Evolutionary conservation across 2,797 vertebrate genomes (phyloP).

Genomic region (Microcaecilia unicolor): DNA sequence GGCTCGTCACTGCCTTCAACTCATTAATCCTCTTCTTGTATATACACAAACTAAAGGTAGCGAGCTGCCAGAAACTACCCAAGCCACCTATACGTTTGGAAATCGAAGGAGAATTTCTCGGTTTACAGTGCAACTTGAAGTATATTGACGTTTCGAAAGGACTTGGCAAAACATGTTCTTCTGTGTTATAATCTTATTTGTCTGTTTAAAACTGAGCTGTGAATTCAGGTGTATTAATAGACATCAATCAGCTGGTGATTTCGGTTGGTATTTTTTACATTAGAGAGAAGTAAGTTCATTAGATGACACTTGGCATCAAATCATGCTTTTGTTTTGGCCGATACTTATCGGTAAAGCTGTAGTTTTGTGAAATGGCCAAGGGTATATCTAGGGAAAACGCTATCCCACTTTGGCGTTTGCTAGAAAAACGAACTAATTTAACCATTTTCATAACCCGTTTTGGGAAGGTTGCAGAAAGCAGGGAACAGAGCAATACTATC

Average conservation of each 20-base stretch:
- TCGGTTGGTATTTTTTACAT: slow-evolving; percentile 2
- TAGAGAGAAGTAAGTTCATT: slow-evolving; percentile 13
- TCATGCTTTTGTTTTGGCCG: slow-evolving; percentile 5
- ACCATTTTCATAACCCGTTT: slow-evolving; percentile 13
- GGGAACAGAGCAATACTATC: too few relatives aligned
- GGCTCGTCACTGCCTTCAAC: slow-evolving; percentile 80
- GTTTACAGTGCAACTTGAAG: slow-evolving; percentile 25
- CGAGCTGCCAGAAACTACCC: slow-evolving; percentile 45
- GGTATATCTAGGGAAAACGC: neutral
- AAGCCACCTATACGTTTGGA: slow-evolving; percentile 46
- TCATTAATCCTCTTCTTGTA: slow-evolving; percentile 77
- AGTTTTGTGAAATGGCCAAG: neutral
- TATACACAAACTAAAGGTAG: slow-evolving; percentile 57
- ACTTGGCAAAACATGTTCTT: slow-evolving; percentile 20
- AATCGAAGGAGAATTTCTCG: slow-evolving; percentile 31
- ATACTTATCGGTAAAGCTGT: slow-evolving; percentile 17
- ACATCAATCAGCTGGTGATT: slow-evolving; percentile 16
- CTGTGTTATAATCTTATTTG: slow-evolving; percentile 12
- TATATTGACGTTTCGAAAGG: slow-evolving; percentile 29
- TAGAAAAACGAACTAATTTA: slow-evolving; percentile 18
- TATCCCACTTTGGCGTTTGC: slow-evolving; percentile 9
- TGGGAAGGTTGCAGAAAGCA: too few relatives aligned
- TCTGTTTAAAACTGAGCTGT: slow-evolving; percentile 17
- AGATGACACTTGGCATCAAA: slow-evolving; percentile 11
- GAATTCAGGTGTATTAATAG: slow-evolving; percentile 39